Conservation (phyloP, 2,797 vertebrate species). For the Pachyuromys duprasi region DNA sequence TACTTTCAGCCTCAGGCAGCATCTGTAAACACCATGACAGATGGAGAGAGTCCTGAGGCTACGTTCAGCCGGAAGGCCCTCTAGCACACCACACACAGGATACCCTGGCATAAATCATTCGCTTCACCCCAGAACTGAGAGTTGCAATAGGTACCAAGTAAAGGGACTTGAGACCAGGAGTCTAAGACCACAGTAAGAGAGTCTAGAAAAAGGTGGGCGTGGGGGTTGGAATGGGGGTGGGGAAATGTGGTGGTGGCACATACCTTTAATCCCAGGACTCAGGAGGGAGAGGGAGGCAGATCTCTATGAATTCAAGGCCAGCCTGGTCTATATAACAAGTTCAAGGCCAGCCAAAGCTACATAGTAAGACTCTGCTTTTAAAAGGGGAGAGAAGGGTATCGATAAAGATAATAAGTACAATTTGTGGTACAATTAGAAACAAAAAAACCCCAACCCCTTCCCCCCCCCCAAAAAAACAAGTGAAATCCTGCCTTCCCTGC, state of each 20-base stretch:
- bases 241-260: not conserved
- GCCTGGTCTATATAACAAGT: not conserved
- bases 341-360: not conserved
- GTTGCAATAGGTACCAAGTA: not conserved
- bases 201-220: not conserved
- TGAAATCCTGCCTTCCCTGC: not conserved
- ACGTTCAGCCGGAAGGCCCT: not conserved
- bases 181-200: not conserved
- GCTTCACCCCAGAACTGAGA: conserved; percentile 5
- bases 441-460: not conserved
- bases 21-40: conserved; percentile 68
- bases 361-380: not conserved
- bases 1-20: conserved; percentile 74
- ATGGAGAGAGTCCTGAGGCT: conserved; percentile 15
- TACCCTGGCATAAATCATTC: not conserved
- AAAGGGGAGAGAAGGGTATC: not conserved
- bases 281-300: not conserved
- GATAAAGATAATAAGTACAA: not conserved
- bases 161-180: not conserved
- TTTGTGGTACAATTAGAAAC: not conserved
- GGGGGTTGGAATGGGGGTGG: not conserved
- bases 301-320: not conserved
- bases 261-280: not conserved
- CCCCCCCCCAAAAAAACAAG: not conserved
- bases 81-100: not conserved